Conservation (phyloP, 2,888 invertebrate genomes). For the Exocentrus adspersus region DNA sequence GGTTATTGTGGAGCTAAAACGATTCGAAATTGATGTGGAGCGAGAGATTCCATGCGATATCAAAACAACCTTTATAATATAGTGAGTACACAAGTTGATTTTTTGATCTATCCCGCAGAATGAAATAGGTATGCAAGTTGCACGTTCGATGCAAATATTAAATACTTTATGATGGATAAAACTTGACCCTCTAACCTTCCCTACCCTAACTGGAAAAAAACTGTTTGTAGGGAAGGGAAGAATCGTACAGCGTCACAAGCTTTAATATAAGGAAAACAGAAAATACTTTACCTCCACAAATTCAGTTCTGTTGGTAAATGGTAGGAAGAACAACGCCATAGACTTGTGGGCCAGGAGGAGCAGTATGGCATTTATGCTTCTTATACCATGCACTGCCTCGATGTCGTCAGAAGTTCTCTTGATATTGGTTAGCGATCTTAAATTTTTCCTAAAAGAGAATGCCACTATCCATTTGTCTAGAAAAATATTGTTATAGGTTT, state of each 20-base stretch:
- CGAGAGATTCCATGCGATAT: background rate
- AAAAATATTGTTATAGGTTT: too few species aligned
- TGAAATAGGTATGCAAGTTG: too few species aligned
- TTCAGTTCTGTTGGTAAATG: slow-evolving; percentile 73
- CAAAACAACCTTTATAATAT: too few species aligned
- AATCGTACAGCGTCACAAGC: background rate
- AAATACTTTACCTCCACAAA: slow-evolving; percentile 69
- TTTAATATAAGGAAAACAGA: background rate
- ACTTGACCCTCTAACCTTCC: too few species aligned
- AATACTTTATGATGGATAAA: too few species aligned
- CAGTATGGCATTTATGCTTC: slow-evolving; percentile 73
- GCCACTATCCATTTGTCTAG: slow-evolving; percentile 67
- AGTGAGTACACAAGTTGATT: too few species aligned
- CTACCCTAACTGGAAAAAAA: too few species aligned
- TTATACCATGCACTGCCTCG: slow-evolving; percentile 72
- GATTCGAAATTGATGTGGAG: slow-evolving; percentile 10
- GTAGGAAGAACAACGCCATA: slow-evolving; percentile 76
- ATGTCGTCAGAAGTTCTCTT: slow-evolving; percentile 69
- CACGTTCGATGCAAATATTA: too few species aligned
- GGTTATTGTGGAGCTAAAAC: slow-evolving; percentile 18
- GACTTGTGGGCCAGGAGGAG: slow-evolving; percentile 74
- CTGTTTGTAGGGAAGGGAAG: too few species aligned
- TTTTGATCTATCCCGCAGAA: too few species aligned
- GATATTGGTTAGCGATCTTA: slow-evolving; percentile 67
- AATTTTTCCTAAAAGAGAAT: slow-evolving; percentile 73